Conservation (phyloP, 2,888 invertebrate genomes). For the Nomada goodeniana region DNA sequence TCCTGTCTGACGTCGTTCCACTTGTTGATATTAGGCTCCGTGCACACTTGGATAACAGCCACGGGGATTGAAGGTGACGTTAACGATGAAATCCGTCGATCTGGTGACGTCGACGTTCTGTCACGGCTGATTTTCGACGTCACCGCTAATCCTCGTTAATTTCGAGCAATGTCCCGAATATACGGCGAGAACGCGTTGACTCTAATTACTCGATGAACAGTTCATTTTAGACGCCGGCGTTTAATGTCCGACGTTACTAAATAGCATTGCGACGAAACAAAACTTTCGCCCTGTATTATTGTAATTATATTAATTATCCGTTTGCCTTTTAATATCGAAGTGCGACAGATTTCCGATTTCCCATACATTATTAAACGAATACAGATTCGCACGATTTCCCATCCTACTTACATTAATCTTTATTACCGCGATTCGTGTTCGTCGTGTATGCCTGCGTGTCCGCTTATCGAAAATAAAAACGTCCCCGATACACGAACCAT, state of each 20-base stretch:
- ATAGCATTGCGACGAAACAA: neutral
- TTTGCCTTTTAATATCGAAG: too few species aligned
- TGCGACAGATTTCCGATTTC: too few species aligned
- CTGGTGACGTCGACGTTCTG: neutral
- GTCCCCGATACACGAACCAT: too few species aligned
- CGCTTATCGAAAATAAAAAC: too few species aligned
- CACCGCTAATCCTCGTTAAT: neutral
- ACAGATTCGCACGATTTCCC: too few species aligned
- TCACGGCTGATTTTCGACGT: neutral
- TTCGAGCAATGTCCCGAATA: neutral
- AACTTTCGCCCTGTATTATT: too few species aligned
- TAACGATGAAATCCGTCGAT: constrained; percentile 8
- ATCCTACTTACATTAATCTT: too few species aligned
- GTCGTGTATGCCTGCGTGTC: too few species aligned
- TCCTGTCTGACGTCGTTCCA: constrained; percentile 64
- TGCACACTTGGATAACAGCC: constrained; percentile 33
- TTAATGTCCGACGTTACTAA: neutral
- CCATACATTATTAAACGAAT: too few species aligned
- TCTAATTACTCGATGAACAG: neutral
- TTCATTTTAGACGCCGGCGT: too few species aligned
- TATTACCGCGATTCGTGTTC: too few species aligned
- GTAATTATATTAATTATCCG: too few species aligned
- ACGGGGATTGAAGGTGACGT: neutral
- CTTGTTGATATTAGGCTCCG: constrained; percentile 73
- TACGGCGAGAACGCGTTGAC: neutral